Conservation (phyloP, 2,113 vertebrate species). For the Calonectris borealis region DNA sequence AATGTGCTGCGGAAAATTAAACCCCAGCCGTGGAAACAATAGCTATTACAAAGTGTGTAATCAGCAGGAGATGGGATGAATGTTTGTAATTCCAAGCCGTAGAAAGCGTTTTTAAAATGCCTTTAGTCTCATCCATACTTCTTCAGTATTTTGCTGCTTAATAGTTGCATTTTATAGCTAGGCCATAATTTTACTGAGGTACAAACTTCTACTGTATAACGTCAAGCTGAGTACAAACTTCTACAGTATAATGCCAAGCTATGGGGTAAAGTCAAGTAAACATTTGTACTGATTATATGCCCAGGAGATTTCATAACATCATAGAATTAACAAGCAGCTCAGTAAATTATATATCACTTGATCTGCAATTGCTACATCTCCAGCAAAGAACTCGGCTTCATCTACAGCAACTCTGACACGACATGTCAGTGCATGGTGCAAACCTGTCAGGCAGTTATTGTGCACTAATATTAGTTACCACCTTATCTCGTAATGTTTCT, state of each 20-base stretch:
- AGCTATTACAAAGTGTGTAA: neutral
- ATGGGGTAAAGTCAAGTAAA: neutral
- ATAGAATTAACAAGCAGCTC: constrained; percentile 37
- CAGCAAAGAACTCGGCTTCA: neutral
- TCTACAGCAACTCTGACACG: neutral
- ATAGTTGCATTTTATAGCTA: neutral
- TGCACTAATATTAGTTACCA: neutral
- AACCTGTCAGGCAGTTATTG: neutral
- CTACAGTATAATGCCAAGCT: neutral
- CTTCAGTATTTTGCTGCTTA: neutral
- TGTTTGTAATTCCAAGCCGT: neutral
- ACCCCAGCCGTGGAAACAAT: constrained; percentile 12
- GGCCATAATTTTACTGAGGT: neutral
- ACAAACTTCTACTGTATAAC: neutral
- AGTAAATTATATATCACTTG: neutral
- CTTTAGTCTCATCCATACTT: neutral
- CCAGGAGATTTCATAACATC: constrained; percentile 49
- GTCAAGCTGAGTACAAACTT: neutral
- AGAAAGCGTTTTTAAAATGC: neutral
- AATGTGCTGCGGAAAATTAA: neutral
- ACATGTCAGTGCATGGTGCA: neutral
- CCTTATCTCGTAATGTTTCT: neutral
- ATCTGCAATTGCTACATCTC: neutral
- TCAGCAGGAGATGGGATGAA: neutral
- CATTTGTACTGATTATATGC: constrained; percentile 18